phyloP scores from a whole-genome alignment of 2,113 vertebrate genomes.

The Ceyx melanurus region DNA sequence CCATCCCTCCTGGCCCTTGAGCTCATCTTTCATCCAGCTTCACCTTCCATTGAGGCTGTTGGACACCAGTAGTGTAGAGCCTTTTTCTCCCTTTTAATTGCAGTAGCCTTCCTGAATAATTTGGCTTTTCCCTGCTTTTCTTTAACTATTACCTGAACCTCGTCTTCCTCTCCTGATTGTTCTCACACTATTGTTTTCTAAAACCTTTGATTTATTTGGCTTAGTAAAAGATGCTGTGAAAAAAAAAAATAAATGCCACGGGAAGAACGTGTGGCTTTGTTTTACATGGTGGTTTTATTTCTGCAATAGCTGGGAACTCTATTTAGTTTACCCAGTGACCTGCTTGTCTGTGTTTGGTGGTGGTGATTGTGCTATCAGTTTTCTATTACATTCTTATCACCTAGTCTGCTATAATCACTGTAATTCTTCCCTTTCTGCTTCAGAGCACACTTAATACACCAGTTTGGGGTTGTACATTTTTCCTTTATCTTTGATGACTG shows the following conservation, averaged over 20 bases:
- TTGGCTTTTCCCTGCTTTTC: not conserved
- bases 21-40: not conserved
- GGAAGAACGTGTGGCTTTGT: not conserved
- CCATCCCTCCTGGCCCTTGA: not conserved
- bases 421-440: not conserved
- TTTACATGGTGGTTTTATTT: not conserved
- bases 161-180: not conserved
- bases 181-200: not conserved
- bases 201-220: not conserved
- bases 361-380: not conserved
- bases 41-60: not conserved
- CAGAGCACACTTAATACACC: not conserved
- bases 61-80: not conserved
- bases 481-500: not conserved
- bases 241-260: not conserved
- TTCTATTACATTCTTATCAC: not conserved
- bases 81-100: not conserved
- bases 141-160: not conserved
- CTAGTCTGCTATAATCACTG: not conserved
- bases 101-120: not conserved
- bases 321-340: not conserved
- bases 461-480: not conserved
- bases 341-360: not conserved
- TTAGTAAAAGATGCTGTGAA: not conserved
- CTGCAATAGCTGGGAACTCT: not conserved